These are phyloP conservation scores for Stenodema calcarata DNA, from an alignment of 2,888 invertebrate species.

Conservation along the genomic window DNA sequence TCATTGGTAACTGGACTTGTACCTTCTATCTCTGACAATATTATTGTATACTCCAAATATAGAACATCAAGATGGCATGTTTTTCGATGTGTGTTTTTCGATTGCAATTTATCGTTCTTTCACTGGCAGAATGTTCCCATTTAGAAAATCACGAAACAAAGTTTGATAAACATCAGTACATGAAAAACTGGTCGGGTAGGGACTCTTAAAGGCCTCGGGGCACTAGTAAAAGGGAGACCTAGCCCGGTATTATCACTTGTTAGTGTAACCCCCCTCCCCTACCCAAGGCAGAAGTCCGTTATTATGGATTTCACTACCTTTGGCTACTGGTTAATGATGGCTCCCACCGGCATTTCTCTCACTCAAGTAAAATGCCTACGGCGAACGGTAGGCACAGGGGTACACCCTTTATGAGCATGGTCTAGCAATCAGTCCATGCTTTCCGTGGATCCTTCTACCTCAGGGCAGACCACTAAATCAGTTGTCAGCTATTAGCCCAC, in stretches of 20 bases:
- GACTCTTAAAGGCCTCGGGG: not conserved
- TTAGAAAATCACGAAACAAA: not conserved
- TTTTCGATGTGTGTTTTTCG: no score
- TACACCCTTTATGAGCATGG: not conserved
- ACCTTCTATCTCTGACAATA: no score
- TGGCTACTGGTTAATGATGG: constrained; percentile 43
- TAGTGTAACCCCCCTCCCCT: constrained; percentile 12
- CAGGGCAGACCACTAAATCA: constrained; percentile 3
- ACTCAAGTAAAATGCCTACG: constrained; percentile 31
- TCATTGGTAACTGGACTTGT: no score
- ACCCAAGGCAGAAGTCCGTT: constrained; percentile 31
- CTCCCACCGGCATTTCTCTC: constrained; percentile 38
- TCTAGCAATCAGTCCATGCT: constrained; percentile 19
- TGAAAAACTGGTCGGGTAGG: not conserved
- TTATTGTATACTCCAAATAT: no score
- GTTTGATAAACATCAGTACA: not conserved
- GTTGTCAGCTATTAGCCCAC: not conserved
- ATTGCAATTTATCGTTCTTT: not conserved
- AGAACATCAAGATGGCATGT: no score
- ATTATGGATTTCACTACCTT: constrained; percentile 46
- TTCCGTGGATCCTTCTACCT: not conserved
- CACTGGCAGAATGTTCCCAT: not conserved
- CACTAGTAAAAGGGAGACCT: constrained; percentile 17
- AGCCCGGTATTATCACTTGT: constrained; percentile 32
- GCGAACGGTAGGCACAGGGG: not conserved